Percentiles rank a stretch among this genome's conserved stretches.
These are phyloP conservation scores for Vulpes ferrilata DNA, from an alignment of 2,113 vertebrate genomes.

Conservation along the genomic window DNA sequence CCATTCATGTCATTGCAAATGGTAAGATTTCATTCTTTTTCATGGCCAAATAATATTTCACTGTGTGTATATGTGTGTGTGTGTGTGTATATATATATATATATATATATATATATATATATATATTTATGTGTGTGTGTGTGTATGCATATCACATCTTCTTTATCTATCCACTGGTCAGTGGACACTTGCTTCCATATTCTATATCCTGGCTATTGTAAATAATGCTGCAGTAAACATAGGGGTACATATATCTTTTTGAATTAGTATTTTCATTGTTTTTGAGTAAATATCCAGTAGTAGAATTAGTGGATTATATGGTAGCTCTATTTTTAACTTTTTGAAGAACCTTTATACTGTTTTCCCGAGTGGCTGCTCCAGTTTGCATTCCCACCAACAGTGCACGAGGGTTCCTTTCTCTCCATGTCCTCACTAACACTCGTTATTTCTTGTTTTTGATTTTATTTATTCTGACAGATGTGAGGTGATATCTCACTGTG, in stretches of 20 bases:
- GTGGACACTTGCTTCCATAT: not conserved
- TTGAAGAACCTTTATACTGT: not conserved
- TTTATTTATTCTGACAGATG: not conserved
- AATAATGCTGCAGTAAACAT: not conserved
- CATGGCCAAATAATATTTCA: not conserved
- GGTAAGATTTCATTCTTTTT: not conserved
- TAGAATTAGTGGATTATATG: not conserved
- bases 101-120: not conserved
- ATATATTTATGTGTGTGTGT: too few relatives aligned
- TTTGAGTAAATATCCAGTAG: not conserved
- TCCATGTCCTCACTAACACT: not conserved
- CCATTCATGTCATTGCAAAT: not conserved
- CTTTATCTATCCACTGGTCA: not conserved
- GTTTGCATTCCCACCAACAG: not conserved
- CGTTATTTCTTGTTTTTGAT: not conserved
- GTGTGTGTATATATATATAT: not conserved
- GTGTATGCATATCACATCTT: not conserved
- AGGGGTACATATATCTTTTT: not conserved
- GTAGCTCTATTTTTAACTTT: not conserved
- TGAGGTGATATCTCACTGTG: not conserved
- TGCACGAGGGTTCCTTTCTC: not conserved
- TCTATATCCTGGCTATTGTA: not conserved
- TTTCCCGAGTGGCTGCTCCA: not conserved
- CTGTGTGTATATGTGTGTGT: not conserved
- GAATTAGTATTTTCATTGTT: not conserved